These are phyloP conservation scores for Euschistus heros DNA, from an alignment of 1,140 invertebrate species.

Conservation along the genomic window DNA sequence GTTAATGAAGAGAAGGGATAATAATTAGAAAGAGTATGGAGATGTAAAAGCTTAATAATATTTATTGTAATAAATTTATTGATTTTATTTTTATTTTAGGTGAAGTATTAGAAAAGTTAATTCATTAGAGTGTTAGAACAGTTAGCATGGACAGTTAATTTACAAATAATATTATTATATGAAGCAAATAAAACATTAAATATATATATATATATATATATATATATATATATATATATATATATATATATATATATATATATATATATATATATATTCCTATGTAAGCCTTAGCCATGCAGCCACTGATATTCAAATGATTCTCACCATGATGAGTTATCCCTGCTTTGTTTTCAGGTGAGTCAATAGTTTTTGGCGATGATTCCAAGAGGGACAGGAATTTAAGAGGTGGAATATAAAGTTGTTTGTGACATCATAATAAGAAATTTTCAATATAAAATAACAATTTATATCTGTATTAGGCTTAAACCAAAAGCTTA, in stretches of 20 bases:
- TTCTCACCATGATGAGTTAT: slow-evolving; percentile 21
- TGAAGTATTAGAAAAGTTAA: slow-evolving; percentile 12
- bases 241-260: slow-evolving; percentile 14
- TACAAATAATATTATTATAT: slow-evolving; percentile 8
- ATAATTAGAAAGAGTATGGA: too few relatives aligned
- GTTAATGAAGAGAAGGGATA: too few relatives aligned
- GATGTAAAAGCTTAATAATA: too few relatives aligned
- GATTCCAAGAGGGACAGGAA: slow-evolving; percentile 4
- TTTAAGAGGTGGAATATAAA: too few relatives aligned
- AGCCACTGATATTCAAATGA: slow-evolving; percentile 21
- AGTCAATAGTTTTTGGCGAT: slow-evolving; percentile 11
- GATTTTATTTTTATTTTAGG: slow-evolving; percentile 6
- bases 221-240: slow-evolving; percentile 7
- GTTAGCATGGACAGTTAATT: slow-evolving; percentile 15
- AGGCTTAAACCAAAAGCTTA: slow-evolving; percentile 9
- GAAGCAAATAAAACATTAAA: slow-evolving; percentile 8
- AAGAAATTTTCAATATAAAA: too few relatives aligned
- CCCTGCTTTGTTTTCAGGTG: slow-evolving; percentile 17
- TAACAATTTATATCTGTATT: too few relatives aligned
- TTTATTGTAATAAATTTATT: neutral
- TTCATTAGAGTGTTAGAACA: slow-evolving; percentile 17
- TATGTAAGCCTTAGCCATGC: slow-evolving; percentile 21
- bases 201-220: slow-evolving; percentile 12
- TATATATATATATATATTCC: slow-evolving; percentile 9
- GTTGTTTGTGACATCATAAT: too few relatives aligned